A percentile compares a stretch with the other conserved stretches of the same genome.
These are phyloP conservation scores for Dolichotis patagonum DNA, from an alignment of 2,113 vertebrate genomes.

Conservation along the genomic window DNA sequence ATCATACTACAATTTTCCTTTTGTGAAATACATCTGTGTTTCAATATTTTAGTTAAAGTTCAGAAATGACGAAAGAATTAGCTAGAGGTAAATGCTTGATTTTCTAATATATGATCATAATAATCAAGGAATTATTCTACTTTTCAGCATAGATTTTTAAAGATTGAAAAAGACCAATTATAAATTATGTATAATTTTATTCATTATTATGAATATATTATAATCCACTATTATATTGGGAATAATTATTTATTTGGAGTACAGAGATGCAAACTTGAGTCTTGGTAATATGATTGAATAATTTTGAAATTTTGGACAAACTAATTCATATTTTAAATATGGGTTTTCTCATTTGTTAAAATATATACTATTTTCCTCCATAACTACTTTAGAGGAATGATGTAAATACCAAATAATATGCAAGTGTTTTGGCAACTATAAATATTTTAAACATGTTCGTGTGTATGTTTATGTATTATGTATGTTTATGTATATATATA, in stretches of 20 bases:
- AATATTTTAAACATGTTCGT: not conserved
- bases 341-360: constrained; percentile 35
- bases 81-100: not conserved
- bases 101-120: not conserved
- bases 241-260: not conserved
- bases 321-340: not conserved
- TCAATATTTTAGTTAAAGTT: not conserved
- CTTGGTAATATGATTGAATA: not conserved
- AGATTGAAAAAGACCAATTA: constrained; percentile 8
- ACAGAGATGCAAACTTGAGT: not conserved
- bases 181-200: not conserved
- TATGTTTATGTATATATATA: not conserved
- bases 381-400: not conserved
- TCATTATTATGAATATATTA: not conserved
- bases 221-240: not conserved
- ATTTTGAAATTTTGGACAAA: constrained; percentile 15
- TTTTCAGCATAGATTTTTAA: not conserved
- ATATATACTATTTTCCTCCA: not conserved
- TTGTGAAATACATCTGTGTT: not conserved
- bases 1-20: not conserved
- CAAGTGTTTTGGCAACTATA: not conserved
- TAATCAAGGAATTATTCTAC: not conserved
- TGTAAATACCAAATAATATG: not conserved
- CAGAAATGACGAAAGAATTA: not conserved
- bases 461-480: not conserved